Evolutionary conservation across 2,888 invertebrate genomes (phyloP), one percentile per base, ranked within the genome.

Genomic region (Xiphydria camelus): DNA sequence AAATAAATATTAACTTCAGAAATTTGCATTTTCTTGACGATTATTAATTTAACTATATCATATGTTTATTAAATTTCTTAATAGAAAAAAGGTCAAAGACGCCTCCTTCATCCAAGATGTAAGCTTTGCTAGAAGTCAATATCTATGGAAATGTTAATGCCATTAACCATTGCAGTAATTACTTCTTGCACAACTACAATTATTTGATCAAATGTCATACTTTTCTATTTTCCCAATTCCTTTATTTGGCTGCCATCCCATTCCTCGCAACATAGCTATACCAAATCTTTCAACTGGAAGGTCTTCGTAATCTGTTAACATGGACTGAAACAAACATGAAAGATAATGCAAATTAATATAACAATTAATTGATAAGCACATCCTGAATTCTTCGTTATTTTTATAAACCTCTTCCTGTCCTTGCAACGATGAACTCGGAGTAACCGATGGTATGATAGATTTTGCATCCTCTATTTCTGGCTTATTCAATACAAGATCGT

Each of bases 181-280:
- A 9, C 12, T 21, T 12, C 12, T 12, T 10, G 5, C 15, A 37
- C 15, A n/a, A 37, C 19, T 21, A 14, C 25, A 17, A n/a, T n/a
- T n/a, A n/a, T n/a, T n/a, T n/a, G n/a, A n/a, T n/a, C n/a, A 43
- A 51, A 43, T 19, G 21, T 47, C 73, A 62, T 76, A 75, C 78
- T 79, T 71, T 59, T 77, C 67, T 70, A 80, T 79, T 69, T 81
- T 81, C 65, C 80, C 85, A 45, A 84, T 81, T 19, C 82, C 83
- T 59, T 79, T 78, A 1, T 81, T 83, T 39, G 89, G 86, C 39
- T 83, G 80, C 92, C 91, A 92, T 6, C 93, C 97, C 96, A 96
- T 97, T 5, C 97, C 98, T 49, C 95, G 79, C 1, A 98, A 78
- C 89, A 97, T 88, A 0, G 97, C 98, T 70, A 91, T 66, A 2